A percentile compares a stretch with the other conserved stretches of the same genome.
These are phyloP conservation scores for Hermetia illucens DNA, from an alignment of 1,140 invertebrate species.

Conservation along the genomic window DNA sequence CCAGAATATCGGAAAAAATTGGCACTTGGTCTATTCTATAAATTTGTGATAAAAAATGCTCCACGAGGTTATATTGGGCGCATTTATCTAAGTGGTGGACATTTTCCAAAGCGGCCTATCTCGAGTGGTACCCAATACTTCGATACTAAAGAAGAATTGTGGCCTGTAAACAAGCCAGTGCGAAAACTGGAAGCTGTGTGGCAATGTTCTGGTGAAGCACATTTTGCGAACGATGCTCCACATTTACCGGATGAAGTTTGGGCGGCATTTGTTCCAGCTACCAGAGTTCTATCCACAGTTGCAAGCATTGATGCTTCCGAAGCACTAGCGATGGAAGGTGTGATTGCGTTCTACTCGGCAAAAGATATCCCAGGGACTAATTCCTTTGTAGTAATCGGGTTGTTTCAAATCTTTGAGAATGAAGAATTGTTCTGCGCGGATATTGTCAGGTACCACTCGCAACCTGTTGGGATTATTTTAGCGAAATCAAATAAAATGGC, in stretches of 20 bases:
- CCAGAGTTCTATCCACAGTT: slow-evolving; percentile 37
- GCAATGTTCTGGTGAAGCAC: slow-evolving; percentile 53
- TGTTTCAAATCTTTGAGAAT: slow-evolving; percentile 14
- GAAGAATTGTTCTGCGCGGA: slow-evolving; percentile 34
- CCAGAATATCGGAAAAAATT: slow-evolving; percentile 49
- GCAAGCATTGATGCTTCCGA: slow-evolving; percentile 37
- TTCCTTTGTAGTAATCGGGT: slow-evolving; percentile 25
- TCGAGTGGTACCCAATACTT: slow-evolving; percentile 53
- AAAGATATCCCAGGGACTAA: slow-evolving; percentile 59
- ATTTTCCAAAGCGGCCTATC: slow-evolving; percentile 38
- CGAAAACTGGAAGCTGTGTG: slow-evolving; percentile 54
- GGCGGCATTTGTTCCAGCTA: slow-evolving; percentile 46
- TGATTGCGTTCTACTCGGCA: slow-evolving; percentile 46
- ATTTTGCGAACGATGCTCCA: slow-evolving; percentile 49
- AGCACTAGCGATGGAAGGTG: slow-evolving; percentile 47
- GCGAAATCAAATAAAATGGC: slow-evolving; percentile 46
- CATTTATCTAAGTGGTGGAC: slow-evolving; percentile 33
- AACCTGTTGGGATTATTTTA: slow-evolving; percentile 56
- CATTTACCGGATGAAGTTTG: slow-evolving; percentile 40
- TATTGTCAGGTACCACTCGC: slow-evolving; percentile 46
- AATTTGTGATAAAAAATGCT: slow-evolving; percentile 41
- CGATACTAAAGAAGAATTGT: slow-evolving; percentile 46
- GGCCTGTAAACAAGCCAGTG: slow-evolving; percentile 56
- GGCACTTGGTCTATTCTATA: slow-evolving; percentile 57
- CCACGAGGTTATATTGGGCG: slow-evolving; percentile 23